These are phyloP conservation scores for Eristalis pertinax DNA, from an alignment of 2,888 invertebrate species.

Conservation along the genomic window DNA sequence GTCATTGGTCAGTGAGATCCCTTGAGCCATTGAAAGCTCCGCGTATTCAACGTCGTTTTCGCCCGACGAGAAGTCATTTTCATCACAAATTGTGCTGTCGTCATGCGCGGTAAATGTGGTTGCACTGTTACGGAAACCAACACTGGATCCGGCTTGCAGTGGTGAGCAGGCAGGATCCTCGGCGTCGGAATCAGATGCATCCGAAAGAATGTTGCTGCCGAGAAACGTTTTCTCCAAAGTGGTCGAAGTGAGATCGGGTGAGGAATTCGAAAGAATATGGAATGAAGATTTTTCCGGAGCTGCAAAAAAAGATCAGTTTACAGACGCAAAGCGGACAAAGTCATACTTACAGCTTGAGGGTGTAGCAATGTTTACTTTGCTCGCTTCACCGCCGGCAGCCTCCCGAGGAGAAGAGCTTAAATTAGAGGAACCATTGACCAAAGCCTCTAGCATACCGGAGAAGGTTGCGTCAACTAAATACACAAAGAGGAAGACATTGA, in stretches of 20 bases:
- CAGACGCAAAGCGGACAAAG: background rate
- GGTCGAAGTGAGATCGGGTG: constrained; percentile 81
- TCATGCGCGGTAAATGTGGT: constrained; percentile 44
- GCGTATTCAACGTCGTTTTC: constrained; percentile 88
- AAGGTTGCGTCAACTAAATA: constrained; percentile 70
- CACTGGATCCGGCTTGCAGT: constrained; percentile 21
- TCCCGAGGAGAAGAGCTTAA: constrained; percentile 46
- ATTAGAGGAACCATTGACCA: constrained; percentile 60
- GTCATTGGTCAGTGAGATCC: constrained; percentile 74
- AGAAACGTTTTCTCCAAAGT: constrained; percentile 59
- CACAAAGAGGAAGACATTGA: background rate
- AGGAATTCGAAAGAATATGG: constrained; percentile 82
- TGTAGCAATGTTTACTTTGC: constrained; percentile 44
- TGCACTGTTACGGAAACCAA: constrained; percentile 41
- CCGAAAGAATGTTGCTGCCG: constrained; percentile 81
- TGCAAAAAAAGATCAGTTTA: constrained; percentile 9
- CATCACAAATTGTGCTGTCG: constrained; percentile 76
- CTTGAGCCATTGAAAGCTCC: constrained; percentile 83
- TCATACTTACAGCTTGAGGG: constrained; percentile 53
- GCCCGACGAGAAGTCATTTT: constrained; percentile 92
- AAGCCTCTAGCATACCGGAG: constrained; percentile 71
- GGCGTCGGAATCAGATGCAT: constrained; percentile 88
- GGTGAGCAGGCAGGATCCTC: constrained; percentile 87
- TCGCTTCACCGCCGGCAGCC: constrained; percentile 17
- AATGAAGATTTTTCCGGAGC: constrained; percentile 71